Evolutionary conservation across 2,888 invertebrate genomes (phyloP).

Genomic region (Pterostichus madidus): DNA sequence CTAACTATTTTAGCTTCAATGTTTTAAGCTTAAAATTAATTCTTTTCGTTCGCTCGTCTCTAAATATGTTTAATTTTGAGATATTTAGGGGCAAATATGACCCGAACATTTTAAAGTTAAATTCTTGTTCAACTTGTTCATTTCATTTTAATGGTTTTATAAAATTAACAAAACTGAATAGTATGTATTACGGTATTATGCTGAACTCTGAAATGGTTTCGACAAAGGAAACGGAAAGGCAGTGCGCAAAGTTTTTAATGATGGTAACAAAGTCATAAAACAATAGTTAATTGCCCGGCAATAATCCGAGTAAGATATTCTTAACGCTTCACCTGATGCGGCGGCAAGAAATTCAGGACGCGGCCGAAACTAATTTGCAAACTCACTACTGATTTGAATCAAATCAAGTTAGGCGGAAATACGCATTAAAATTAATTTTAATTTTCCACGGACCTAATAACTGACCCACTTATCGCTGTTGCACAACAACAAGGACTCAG

Average conservation of each 20-base stretch:
- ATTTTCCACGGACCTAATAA: constrained; percentile 59
- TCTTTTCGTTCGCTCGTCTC: too few relatives aligned
- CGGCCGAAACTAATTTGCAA: constrained; percentile 75
- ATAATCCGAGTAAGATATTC: constrained; percentile 75
- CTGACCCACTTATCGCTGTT: constrained; percentile 48
- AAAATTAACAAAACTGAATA: too few relatives aligned
- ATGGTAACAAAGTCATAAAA: constrained; percentile 72
- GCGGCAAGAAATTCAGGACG: constrained; percentile 68
- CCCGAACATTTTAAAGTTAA: too few relatives aligned
- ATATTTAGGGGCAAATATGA: too few relatives aligned
- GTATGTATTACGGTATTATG: too few relatives aligned
- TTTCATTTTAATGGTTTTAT: too few relatives aligned
- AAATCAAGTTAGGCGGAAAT: constrained; percentile 73
- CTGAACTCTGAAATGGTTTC: too few relatives aligned
- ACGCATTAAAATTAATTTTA: constrained; percentile 55
- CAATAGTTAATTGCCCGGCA: constrained; percentile 76
- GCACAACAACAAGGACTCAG: constrained; percentile 16
- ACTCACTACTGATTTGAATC: constrained; percentile 75
- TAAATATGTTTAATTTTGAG: too few relatives aligned
- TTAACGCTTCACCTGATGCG: constrained; percentile 72
- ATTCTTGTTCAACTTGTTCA: too few relatives aligned
- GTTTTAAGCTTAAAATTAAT: too few relatives aligned
- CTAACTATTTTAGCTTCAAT: too few relatives aligned
- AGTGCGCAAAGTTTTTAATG: constrained; percentile 61
- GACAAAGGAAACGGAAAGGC: constrained; percentile 5